phyloP scores from a whole-genome alignment of 2,888 invertebrate genomes.

The Raillietiella orientalis region DNA sequence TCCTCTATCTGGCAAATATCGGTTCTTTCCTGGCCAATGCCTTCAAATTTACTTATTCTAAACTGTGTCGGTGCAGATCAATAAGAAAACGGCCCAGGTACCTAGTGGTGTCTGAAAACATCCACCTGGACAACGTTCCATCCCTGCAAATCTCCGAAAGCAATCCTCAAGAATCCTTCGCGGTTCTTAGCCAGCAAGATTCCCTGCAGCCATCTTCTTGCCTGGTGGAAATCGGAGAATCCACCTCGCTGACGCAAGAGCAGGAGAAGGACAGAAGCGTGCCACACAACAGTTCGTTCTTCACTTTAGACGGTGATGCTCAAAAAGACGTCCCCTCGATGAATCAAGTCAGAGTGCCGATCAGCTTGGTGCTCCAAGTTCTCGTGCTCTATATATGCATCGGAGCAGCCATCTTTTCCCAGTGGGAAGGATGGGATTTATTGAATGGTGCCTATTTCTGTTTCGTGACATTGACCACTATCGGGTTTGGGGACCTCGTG shows the following conservation, averaged over 20 bases:
- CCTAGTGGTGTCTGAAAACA: too few relatives aligned
- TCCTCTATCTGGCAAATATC: constrained; percentile 50
- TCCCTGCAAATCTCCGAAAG: not conserved
- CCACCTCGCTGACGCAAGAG: constrained; percentile 17
- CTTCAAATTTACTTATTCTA: constrained; percentile 28
- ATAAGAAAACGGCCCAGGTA: constrained; percentile 14
- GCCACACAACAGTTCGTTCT: too few relatives aligned
- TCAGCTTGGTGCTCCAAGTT: constrained; percentile 26
- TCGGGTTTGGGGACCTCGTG: constrained; percentile 42
- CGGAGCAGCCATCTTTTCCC: constrained; percentile 39
- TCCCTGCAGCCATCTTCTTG: too few relatives aligned
- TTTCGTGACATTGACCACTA: constrained; percentile 48
- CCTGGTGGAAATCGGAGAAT: too few relatives aligned
- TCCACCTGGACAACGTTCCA: too few relatives aligned
- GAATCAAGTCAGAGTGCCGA: too few relatives aligned
- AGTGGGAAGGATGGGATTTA: constrained; percentile 48
- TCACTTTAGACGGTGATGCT: not conserved
- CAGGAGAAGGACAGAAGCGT: constrained; percentile 19
- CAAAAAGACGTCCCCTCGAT: constrained; percentile 2
- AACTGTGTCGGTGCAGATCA: not conserved
- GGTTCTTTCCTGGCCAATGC: constrained; percentile 45
- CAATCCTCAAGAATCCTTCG: not conserved
- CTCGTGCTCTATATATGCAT: constrained; percentile 35
- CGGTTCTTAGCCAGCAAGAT: too few relatives aligned
- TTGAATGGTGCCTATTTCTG: constrained; percentile 53